These are phyloP conservation scores for Lepidocyrtinus sp. DNA, from an alignment of 2,888 invertebrate species.

Conservation along the genomic window DNA sequence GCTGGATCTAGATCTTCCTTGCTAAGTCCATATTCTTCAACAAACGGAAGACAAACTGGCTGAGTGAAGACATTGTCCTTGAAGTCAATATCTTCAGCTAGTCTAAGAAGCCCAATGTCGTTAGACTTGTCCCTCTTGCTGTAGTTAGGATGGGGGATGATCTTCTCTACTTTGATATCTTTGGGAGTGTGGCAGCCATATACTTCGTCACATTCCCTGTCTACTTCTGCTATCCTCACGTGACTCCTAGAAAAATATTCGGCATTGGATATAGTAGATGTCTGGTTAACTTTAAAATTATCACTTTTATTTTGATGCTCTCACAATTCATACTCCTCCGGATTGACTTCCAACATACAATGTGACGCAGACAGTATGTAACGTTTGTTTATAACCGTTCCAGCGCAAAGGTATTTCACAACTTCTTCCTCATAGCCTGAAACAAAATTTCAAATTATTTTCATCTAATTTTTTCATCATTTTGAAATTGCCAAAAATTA, in stretches of 20 bases:
- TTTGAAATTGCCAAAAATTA: neutral
- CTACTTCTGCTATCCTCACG: constrained; percentile 64
- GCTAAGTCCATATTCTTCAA: constrained; percentile 61
- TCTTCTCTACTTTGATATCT: constrained; percentile 74
- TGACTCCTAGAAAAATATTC: constrained; percentile 43
- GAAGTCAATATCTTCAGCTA: constrained; percentile 50
- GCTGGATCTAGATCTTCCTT: constrained; percentile 23
- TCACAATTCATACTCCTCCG: constrained; percentile 54
- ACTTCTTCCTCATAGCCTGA: constrained; percentile 51
- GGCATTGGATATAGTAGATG: too few relatives aligned
- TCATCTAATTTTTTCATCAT: neutral
- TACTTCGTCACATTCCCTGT: constrained; percentile 57
- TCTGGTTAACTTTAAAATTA: neutral
- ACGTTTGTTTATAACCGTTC: constrained; percentile 62
- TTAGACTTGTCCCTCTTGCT: constrained; percentile 73
- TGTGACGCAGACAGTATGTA: constrained; percentile 67
- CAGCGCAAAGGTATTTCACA: constrained; percentile 66
- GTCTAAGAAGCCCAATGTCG: constrained; percentile 76
- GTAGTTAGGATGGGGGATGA: constrained; percentile 76
- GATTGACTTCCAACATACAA: constrained; percentile 66
- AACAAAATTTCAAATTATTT: neutral
- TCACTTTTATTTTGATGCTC: neutral
- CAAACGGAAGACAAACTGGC: constrained; percentile 70
- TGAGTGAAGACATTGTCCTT: constrained; percentile 46
- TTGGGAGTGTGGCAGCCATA: constrained; percentile 60